These are phyloP conservation scores for Macaria notata DNA, from an alignment of 2,888 invertebrate genomes.

Conservation along the genomic window DNA sequence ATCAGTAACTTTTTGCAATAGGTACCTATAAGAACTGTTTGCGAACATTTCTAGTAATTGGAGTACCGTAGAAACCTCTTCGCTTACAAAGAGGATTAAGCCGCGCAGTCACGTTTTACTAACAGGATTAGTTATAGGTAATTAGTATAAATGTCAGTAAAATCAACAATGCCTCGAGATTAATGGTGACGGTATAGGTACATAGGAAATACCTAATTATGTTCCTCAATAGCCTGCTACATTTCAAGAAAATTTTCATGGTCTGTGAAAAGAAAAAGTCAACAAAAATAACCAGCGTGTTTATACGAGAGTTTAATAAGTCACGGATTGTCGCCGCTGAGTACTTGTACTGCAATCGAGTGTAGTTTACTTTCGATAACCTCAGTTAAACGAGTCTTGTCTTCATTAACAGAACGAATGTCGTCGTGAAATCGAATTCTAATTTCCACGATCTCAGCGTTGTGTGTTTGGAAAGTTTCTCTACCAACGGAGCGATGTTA, in stretches of 20 bases:
- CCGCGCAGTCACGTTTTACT: slow-evolving; percentile 46
- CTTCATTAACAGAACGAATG: slow-evolving; percentile 11
- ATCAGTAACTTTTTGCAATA: too few relatives aligned
- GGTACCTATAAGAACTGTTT: too few relatives aligned
- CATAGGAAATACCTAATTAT: background rate
- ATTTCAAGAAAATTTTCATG: slow-evolving; percentile 2
- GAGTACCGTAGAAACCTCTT: slow-evolving; percentile 41
- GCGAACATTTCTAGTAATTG: slow-evolving; percentile 1
- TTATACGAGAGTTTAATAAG: too few relatives aligned
- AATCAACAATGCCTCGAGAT: slow-evolving; percentile 24
- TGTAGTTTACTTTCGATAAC: slow-evolving; percentile 33
- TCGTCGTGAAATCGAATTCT: slow-evolving; percentile 23
- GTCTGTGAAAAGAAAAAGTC: background rate
- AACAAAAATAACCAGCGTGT: too few relatives aligned
- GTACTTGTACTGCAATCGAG: slow-evolving; percentile 18
- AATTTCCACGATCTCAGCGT: slow-evolving; percentile 12
- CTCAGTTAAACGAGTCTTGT: slow-evolving; percentile 5
- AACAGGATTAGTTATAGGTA: slow-evolving; percentile 45
- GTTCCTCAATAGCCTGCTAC: slow-evolving; percentile 10
- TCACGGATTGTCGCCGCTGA: too few relatives aligned
- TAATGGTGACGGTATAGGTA: slow-evolving; percentile 21
- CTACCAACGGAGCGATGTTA: slow-evolving; percentile 28
- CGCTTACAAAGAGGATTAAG: slow-evolving; percentile 42
- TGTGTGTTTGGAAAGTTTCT: slow-evolving; percentile 32
- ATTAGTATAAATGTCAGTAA: slow-evolving; percentile 39